phyloP scores from a whole-genome alignment of 1,140 invertebrate species.

The Meloidogyne floridensis region DNA sequence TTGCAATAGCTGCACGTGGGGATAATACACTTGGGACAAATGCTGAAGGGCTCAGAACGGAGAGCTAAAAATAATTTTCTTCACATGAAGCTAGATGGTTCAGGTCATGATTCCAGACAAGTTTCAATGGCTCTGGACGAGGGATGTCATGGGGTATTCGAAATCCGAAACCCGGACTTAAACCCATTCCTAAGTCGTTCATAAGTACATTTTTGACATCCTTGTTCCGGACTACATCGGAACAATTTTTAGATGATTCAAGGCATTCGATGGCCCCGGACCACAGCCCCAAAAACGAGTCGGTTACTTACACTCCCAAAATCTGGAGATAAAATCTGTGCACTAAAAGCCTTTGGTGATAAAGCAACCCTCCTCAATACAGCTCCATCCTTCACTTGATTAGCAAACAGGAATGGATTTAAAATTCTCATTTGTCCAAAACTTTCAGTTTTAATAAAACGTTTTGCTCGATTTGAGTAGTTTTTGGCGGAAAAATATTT shows the following conservation, averaged over 20 bases:
- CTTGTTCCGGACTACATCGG: no score
- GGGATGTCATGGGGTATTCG: no score
- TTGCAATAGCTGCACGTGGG: constrained; percentile 25
- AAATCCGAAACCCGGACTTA: no score
- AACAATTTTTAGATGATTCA: no score
- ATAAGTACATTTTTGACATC: no score
- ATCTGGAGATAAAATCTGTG: constrained; percentile 22
- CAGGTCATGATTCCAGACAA: no score
- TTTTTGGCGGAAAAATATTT: neutral
- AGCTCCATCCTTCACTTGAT: constrained; percentile 30
- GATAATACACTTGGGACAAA: constrained; percentile 27
- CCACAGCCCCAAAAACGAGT: no score
- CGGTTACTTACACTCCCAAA: constrained; percentile 27
- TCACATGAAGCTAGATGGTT: no score
- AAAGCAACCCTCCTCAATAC: constrained; percentile 29
- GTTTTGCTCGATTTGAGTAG: neutral
- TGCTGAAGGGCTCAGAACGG: constrained; percentile 34
- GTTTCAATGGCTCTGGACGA: no score
- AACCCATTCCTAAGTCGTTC: no score
- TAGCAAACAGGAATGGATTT: constrained; percentile 19
- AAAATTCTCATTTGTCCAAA: constrained; percentile 15
- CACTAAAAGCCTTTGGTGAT: constrained; percentile 36
- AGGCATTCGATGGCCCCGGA: no score
- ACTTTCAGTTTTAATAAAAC: constrained; percentile 16
- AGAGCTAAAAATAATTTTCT: constrained; percentile 20